Evolutionary conservation across 2,888 invertebrate genomes (phyloP).

Genomic region (Spialia ferax): DNA sequence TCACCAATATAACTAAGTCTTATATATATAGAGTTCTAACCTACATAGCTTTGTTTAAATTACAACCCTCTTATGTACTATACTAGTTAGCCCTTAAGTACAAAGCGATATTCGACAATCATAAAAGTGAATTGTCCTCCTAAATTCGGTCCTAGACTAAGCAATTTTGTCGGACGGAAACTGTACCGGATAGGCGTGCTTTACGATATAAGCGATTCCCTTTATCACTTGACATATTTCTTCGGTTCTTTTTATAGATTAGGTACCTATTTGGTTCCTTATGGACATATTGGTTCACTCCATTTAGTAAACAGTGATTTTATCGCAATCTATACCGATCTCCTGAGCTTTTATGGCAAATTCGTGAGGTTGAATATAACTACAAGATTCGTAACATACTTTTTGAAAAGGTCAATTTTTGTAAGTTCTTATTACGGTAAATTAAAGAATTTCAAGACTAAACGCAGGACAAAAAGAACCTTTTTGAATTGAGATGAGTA

Average conservation of each 20-base stretch:
- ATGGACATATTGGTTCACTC: slow-evolving; percentile 17
- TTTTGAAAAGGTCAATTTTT: not conserved
- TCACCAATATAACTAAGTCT: too few species aligned
- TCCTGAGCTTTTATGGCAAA: slow-evolving; percentile 16
- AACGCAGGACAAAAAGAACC: too few species aligned
- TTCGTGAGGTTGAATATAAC: slow-evolving; percentile 30
- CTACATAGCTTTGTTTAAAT: too few species aligned
- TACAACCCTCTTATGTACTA: too few species aligned
- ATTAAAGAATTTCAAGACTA: too few species aligned
- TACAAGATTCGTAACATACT: not conserved
- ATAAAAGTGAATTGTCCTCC: slow-evolving; percentile 15
- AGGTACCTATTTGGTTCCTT: slow-evolving; percentile 23
- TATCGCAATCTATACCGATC: not conserved
- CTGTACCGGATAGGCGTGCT: slow-evolving; percentile 28
- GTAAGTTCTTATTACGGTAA: not conserved
- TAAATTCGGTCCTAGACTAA: slow-evolving; percentile 30
- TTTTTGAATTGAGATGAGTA: too few species aligned
- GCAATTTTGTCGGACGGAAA: slow-evolving; percentile 21
- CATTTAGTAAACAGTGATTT: slow-evolving; percentile 11
- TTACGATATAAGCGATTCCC: slow-evolving; percentile 24
- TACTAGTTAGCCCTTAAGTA: too few species aligned
- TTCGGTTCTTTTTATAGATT: slow-evolving; percentile 29
- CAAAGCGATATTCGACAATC: not conserved
- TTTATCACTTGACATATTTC: slow-evolving; percentile 25
- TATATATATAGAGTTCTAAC: too few species aligned